phyloP scores from a whole-genome alignment of 2,797 vertebrate species.

The Sylvilagus floridanus region DNA sequence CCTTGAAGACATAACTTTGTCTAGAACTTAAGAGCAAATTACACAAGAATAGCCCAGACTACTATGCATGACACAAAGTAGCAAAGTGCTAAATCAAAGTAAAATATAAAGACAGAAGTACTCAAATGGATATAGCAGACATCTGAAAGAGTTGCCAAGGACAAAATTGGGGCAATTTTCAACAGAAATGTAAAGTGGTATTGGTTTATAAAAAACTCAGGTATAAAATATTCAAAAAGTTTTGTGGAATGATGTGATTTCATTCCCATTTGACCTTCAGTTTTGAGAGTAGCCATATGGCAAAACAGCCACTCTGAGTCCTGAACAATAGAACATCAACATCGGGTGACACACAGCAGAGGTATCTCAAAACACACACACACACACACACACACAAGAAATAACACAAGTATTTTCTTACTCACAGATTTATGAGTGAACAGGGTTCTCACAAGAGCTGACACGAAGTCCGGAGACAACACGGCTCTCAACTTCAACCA shows the following conservation, averaged over 20 bases:
- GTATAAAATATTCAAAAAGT: neutral
- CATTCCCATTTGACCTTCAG: neutral
- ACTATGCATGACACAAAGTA: neutral
- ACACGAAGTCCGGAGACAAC: neutral
- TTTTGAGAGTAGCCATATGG: too few species aligned
- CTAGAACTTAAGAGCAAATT: neutral
- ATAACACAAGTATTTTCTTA: neutral
- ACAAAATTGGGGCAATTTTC: neutral
- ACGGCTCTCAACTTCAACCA: neutral
- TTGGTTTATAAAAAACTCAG: neutral
- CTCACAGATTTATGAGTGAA: neutral
- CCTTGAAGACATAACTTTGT: neutral
- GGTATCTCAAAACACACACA: neutral
- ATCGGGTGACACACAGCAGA: neutral
- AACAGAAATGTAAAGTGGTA: neutral
- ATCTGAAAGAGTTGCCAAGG: neutral
- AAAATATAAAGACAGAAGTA: neutral
- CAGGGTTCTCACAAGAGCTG: accelerated
- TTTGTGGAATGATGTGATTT: neutral
- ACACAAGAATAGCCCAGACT: neutral
- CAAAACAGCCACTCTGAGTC: neutral
- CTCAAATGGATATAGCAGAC: neutral
- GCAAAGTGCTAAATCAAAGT: neutral
- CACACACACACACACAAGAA: neutral
- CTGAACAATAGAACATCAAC: neutral